Percentiles rank a stretch among this genome's conserved stretches.
These are phyloP conservation scores for Sycon ciliatum DNA, from an alignment of 37 sponge, comb jelly and placozoan genomes.

Conservation along the genomic window DNA sequence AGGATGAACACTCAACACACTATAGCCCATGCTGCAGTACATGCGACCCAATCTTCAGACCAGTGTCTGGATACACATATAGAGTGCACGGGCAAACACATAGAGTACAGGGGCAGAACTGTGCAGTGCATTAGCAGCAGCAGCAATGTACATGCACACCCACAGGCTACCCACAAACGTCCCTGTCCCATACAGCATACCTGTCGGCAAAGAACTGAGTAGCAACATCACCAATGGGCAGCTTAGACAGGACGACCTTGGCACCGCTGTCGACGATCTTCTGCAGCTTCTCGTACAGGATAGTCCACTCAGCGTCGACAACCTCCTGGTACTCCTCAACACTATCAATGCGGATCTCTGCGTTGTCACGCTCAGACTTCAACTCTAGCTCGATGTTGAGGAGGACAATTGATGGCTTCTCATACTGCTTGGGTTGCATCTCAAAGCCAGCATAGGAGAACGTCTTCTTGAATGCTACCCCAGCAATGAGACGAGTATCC, in stretches of 20 bases:
- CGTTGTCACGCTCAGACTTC: conserved; percentile 93
- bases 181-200: too few species aligned
- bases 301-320: conserved; percentile 97
- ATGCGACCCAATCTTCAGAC: too few species aligned
- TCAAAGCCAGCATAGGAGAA: conserved; percentile 99
- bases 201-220: conserved; percentile 99
- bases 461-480: conserved; percentile 99
- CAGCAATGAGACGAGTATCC: conserved; percentile 78
- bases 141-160: too few species aligned
- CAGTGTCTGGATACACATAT: too few species aligned
- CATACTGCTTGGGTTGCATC: conserved; percentile 95
- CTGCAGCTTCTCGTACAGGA: conserved; percentile 91
- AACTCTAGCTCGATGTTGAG: conserved; percentile 94
- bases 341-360: conserved; percentile 87
- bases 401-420: conserved; percentile 73
- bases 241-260: conserved; percentile 96
- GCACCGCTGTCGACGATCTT: conserved; percentile 84
- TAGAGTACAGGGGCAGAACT: too few species aligned
- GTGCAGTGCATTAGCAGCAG: too few species aligned
- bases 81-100: too few species aligned
- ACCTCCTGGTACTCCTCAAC: conserved; percentile 96
- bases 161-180: too few species aligned
- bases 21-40: too few species aligned
- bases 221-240: conserved; percentile 99
- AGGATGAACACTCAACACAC: too few species aligned